Evolutionary conservation across 2,888 invertebrate species (phyloP), one percentile per base, ranked within the genome.

Genomic region (Chironomus tentans): DNA sequence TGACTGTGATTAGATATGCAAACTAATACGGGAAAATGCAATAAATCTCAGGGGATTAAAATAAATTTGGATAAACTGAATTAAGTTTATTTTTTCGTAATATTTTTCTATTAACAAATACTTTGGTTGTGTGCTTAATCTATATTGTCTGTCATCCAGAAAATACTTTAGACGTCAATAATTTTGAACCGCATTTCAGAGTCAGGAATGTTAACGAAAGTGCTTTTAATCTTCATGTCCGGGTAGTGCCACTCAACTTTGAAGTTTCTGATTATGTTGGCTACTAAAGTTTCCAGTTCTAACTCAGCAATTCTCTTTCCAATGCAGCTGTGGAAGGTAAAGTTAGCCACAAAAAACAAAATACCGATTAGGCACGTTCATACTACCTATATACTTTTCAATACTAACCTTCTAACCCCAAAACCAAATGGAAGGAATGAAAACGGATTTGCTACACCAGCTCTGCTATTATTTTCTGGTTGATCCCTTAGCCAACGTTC

Each of bases 371-470:
- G n/a, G n/a, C n/a, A n/a, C n/a, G n/a, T n/a, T n/a, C n/a, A n/a
- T n/a, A n/a, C n/a, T n/a, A n/a, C n/a, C n/a, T n/a, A n/a, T n/a
- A n/a, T 28, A 28, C 1, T 28, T 28, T 5, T 28, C 5, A 28
- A 28, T 3, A 38, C 4, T 38, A 2, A 72, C 72, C 56, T 72
- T 61, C 73, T 46, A 7, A 85, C 86, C 1, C 91, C 91, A 78
- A 87, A 89, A 1, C 91, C 91, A 79, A 91, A 91, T 0, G 90
- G 90, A 77, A 86, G 82, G 7, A 87, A 86, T 0, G 88, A 87
- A 79, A 89, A 90, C 0, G 88, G 88, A 80, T 90, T 88, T 0
- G 85, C 82, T 21, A 84, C 82, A 48, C 85, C 84, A 62, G 76
- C 70, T 24, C 48, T 62, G 7, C 86, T 83, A 77, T 83, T 80